These are phyloP conservation scores for Epinotia bilunana DNA, from an alignment of 2,888 invertebrate species.

Conservation along the genomic window DNA sequence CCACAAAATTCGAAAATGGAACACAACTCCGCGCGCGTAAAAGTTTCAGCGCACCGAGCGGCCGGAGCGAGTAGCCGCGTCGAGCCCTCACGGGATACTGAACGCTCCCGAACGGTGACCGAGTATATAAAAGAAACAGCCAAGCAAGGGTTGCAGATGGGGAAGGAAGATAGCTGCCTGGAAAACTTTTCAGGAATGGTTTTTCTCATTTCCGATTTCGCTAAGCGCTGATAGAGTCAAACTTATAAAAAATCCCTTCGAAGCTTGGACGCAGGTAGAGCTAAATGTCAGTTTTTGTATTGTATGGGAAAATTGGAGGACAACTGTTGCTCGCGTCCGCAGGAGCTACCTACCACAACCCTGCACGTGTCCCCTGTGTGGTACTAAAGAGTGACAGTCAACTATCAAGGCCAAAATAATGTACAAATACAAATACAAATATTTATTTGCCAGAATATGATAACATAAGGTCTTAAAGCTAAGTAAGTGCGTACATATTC, in stretches of 20 bases:
- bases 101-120: conserved; percentile 37
- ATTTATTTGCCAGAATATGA: too few species aligned
- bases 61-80: conserved; percentile 53
- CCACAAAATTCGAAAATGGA: conserved; percentile 34
- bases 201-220: not conserved
- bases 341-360: too few species aligned
- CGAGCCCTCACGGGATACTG: conserved; percentile 68
- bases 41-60: conserved; percentile 50
- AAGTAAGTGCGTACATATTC: too few species aligned
- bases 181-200: not conserved
- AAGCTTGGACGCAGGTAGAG: too few species aligned
- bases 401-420: too few species aligned
- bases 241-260: not conserved
- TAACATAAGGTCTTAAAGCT: too few species aligned
- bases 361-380: too few species aligned
- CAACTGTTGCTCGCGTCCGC: too few species aligned
- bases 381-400: too few species aligned
- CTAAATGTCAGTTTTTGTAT: too few species aligned
- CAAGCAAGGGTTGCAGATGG: conserved; percentile 38
- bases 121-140: conserved; percentile 54
- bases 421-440: too few species aligned
- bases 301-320: too few species aligned
- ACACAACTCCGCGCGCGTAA: conserved; percentile 42
- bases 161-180: not conserved
- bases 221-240: not conserved